A percentile compares a stretch with the other conserved stretches of the same genome.
phyloP scores from a whole-genome alignment of 2,888 invertebrate genomes.

The Pyrrhia umbra region DNA sequence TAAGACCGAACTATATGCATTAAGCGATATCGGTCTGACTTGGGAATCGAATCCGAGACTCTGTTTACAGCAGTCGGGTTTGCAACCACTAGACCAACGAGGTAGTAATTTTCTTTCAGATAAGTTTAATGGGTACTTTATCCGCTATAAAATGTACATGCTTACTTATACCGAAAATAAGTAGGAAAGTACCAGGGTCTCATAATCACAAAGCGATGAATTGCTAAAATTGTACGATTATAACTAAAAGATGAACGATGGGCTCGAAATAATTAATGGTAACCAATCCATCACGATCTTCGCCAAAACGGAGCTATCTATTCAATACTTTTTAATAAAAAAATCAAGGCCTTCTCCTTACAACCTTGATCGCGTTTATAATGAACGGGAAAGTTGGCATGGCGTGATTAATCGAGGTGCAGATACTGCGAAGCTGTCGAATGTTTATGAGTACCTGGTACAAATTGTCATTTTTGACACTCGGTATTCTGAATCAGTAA shows the following conservation, averaged over 20 bases:
- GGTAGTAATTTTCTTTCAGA: too few relatives aligned
- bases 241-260: slow-evolving; percentile 29
- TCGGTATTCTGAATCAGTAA: not conserved
- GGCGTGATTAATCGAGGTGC: slow-evolving; percentile 52
- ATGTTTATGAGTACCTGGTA: slow-evolving; percentile 45
- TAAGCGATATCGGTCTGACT: too few relatives aligned
- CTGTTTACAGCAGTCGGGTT: too few relatives aligned
- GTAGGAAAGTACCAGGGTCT: not conserved
- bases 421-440: slow-evolving; percentile 28
- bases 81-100: too few relatives aligned
- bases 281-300: slow-evolving; percentile 23
- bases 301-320: slow-evolving; percentile 1
- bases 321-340: slow-evolving; percentile 22
- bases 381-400: slow-evolving; percentile 52
- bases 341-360: slow-evolving; percentile 18
- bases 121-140: too few relatives aligned
- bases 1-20: too few relatives aligned
- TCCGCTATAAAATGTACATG: too few relatives aligned
- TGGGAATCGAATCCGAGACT: too few relatives aligned
- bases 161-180: too few relatives aligned
- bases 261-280: slow-evolving; percentile 20
- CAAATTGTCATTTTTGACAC: slow-evolving; percentile 13
- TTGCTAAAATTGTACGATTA: slow-evolving; percentile 17
- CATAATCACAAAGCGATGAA: slow-evolving; percentile 17
- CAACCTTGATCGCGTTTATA: slow-evolving; percentile 42